Base-by-base conservation (phyloP, 2,113 vertebrate species). In the Toxotes chatareus region DNA sequence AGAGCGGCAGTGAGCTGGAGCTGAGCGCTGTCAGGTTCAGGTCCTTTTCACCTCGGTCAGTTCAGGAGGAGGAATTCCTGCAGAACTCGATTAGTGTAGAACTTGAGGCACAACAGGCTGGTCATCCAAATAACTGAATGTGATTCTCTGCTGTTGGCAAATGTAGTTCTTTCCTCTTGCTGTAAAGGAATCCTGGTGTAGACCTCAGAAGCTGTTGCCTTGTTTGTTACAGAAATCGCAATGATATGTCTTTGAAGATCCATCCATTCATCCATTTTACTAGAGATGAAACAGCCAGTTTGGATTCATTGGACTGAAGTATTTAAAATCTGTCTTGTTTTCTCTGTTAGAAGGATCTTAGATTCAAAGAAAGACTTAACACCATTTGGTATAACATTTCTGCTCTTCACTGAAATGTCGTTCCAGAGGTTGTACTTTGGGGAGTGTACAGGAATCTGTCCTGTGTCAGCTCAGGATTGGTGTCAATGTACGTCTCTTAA, bases 401-500 rank as follows among this genome's bases (percentile, higher is more conserved):
- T 49, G 61, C 3, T 66, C n/a, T 5, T 42, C n/a, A 7, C 17
- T 23, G n/a, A 40, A 71, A 23, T 19, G 27, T 8, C 0, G 4
- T 16, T 59, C 36, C 2, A 10, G 23, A 31, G 4, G n/a, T 44
- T 69, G 71, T 53, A 6, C 47, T 68, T 63, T 51, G 14, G 11
- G 62, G 27, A 16, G 13, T 32, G 51, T 4, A n/a, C 0, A 55
- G 34, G 11, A 67, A 36, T 65, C 31, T 2, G 17, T 61, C 56
- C 5, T 6, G 4, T 32, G 21, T 73, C 36, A 19, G 64, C 46
- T 68, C 34, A 42, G 47, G 42, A 21, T 19, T 4, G 38, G 46
- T 56, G 27, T 80, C 60, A 49, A 13, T 75, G 4, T 32, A 38
- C 60, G 57, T 57, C 40, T 80, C 13, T 62, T 69, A n/a, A 55